Conservation (phyloP, 2,888 invertebrate genomes). For the Autographa pulchrina region DNA sequence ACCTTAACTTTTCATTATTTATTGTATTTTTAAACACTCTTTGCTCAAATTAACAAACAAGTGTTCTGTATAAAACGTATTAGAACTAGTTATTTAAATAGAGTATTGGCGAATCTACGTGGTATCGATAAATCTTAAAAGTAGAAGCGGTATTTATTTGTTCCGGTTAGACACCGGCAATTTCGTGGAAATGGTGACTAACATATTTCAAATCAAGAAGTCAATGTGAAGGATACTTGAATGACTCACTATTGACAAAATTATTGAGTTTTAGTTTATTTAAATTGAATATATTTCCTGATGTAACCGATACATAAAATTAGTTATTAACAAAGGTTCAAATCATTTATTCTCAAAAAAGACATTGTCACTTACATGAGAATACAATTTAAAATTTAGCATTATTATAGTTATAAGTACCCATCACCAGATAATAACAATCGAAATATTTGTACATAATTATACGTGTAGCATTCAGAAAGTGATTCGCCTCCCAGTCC, state of each 20-base stretch:
- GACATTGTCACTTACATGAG: too few relatives aligned
- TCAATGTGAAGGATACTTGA: slow-evolving; percentile 43
- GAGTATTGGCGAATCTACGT: slow-evolving; percentile 24
- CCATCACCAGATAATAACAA: too few relatives aligned
- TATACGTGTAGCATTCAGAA: too few relatives aligned
- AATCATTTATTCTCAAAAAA: too few relatives aligned
- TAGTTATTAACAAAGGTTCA: slow-evolving; percentile 32
- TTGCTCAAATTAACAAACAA: not conserved
- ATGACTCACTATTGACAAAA: slow-evolving; percentile 38
- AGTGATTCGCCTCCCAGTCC: too few relatives aligned
- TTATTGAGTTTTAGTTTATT: slow-evolving; percentile 9
- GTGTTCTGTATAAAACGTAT: not conserved
- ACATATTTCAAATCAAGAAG: slow-evolving; percentile 28
- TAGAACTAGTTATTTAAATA: slow-evolving; percentile 1
- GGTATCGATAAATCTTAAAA: slow-evolving; percentile 33
- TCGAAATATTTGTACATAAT: too few relatives aligned
- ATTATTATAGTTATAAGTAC: too few relatives aligned
- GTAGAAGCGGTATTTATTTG: slow-evolving; percentile 33
- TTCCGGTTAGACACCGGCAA: slow-evolving; percentile 36
- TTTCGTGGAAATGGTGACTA: slow-evolving; percentile 51
- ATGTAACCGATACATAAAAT: not conserved
- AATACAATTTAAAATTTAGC: too few relatives aligned
- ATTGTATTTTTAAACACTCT: too few relatives aligned
- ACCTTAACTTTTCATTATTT: not conserved
- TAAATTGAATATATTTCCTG: not conserved